Evolutionary conservation across 2,797 vertebrate species (phyloP).

Genomic region (Neosilurus mollespiculum): DNA sequence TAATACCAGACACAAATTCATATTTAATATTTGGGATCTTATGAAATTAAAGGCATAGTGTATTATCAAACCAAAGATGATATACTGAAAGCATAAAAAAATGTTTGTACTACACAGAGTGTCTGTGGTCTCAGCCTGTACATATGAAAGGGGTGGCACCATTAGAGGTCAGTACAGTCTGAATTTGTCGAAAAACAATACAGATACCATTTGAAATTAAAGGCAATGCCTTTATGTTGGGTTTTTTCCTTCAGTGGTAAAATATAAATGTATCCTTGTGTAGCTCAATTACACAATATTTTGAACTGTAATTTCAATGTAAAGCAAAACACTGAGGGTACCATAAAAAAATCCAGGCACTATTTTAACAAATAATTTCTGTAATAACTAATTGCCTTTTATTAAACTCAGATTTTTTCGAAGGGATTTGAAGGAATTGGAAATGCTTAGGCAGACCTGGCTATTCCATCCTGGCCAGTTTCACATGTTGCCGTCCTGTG

Average conservation of each 20-base stretch:
- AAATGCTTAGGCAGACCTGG: slow-evolving; percentile 60
- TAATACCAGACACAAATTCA: not conserved
- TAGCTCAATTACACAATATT: not conserved
- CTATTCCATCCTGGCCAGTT: slow-evolving; percentile 64
- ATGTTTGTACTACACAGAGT: not conserved
- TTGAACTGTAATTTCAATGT: not conserved
- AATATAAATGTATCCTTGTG: not conserved
- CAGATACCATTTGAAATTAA: not conserved
- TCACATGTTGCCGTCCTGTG: slow-evolving; percentile 73
- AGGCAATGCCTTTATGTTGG: not conserved
- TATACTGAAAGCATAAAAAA: not conserved
- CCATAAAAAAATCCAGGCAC: not conserved
- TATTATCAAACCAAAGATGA: not conserved
- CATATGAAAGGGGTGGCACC: not conserved
- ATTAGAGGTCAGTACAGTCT: not conserved
- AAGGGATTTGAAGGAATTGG: no score
- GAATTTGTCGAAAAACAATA: not conserved
- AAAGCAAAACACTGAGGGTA: not conserved
- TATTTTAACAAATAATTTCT: not conserved
- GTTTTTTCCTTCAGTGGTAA: not conserved
- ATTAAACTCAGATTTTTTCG: not conserved
- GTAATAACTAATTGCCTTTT: not conserved
- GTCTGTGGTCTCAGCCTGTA: not conserved
- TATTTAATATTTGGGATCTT: not conserved
- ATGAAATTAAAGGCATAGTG: not conserved